phyloP scores from a whole-genome alignment of 2,797 vertebrate genomes.

The Aratinga solstitialis region DNA sequence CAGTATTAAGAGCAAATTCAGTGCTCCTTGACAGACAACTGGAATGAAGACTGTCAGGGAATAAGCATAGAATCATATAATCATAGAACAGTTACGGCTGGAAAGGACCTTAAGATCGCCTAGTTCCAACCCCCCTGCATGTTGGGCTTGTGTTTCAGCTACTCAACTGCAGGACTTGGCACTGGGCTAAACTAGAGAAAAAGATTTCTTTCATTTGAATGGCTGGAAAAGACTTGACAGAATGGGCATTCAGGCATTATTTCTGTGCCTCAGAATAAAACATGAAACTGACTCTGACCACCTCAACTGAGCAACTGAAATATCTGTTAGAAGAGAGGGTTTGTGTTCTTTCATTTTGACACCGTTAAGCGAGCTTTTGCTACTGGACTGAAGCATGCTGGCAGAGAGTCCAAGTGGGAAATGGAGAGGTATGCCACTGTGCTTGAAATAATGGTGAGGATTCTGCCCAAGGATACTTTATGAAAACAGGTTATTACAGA shows the following conservation, averaged over 20 bases:
- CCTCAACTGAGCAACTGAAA: slow-evolving; percentile 11
- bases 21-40: background rate
- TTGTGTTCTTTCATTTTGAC: background rate
- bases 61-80: background rate
- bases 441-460: background rate
- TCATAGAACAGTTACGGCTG: background rate
- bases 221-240: background rate
- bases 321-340: background rate
- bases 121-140: background rate
- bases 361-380: background rate
- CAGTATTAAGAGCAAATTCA: background rate
- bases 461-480: background rate
- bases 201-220: background rate
- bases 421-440: background rate
- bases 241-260: background rate
- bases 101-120: background rate
- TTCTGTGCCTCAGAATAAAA: slow-evolving; percentile 17
- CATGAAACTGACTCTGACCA: background rate
- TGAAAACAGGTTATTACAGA: background rate
- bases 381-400: background rate
- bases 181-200: background rate
- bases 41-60: background rate
- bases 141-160: background rate
- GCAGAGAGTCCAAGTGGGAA: background rate
- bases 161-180: background rate